Base-by-base conservation (phyloP, 2,888 invertebrate species). In the Drosophila flavopinicola region DNA sequence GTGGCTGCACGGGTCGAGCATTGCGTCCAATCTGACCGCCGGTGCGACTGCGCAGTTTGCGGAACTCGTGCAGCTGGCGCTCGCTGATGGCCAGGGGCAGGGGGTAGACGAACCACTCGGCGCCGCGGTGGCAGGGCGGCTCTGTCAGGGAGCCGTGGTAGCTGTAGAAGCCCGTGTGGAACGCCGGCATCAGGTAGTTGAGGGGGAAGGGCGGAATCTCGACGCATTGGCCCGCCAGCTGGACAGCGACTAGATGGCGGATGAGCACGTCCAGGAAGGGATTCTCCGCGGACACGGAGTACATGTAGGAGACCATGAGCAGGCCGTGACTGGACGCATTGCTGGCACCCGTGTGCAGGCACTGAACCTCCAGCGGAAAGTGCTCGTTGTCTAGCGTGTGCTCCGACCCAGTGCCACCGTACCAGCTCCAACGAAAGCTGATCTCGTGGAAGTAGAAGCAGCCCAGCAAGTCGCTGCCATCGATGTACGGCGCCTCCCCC, bases 311-410 rank as follows among this genome's bases (percentile, higher is more conserved):
- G 25, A 93, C 65, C 49, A 92, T 90, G 0, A 93, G 75, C 13
- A 92, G 66, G 9, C 91, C 84, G 39, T 91, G 88, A 41, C 89
- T 88, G 3, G 88, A 88, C 5, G 70, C 60, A 1, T 70, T 71
- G 10, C 60, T 51, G 20, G 39, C 9, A 7, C 33, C 41, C 7
- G 58, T 56, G 37, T 80, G 80, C 13, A 78, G 9, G 39, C 86
- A 92, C 88, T 94, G 94, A 68, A 94, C 72, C 88, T 94, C 94
- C 90, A 94, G 89, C 0, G 93, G 92, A 73, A 89, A 93, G 54
- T 92, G 91, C 6, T 79, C 78, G 45, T 91, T 89, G 63, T 93
- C 91, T 0, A 94, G 66, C 35, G 92, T 92, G 63, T 94, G 94
- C 73, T 94, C 94, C 6, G 93, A 93, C 6, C 94, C 94, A 54